A percentile compares a stretch with the other conserved stretches of the same genome.
Conservation (phyloP, 2,113 vertebrate genomes). For the Oncorhynchus gorbuscha region DNA sequence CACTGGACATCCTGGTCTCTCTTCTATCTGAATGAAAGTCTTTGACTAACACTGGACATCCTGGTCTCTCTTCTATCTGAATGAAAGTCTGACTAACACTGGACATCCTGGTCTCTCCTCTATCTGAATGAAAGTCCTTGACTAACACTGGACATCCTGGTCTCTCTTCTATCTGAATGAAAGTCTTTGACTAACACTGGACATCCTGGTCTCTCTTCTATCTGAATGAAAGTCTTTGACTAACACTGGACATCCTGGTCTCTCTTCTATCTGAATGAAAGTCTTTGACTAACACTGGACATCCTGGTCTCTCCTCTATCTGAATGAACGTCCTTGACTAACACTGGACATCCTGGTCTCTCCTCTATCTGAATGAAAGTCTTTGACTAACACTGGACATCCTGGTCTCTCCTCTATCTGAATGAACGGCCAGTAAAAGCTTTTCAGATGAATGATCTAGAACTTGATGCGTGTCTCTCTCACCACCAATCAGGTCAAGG, state of each 20-base stretch:
- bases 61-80: too few relatives aligned
- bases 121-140: background rate
- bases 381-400: background rate
- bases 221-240: background rate
- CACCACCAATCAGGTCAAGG: constrained; percentile 39
- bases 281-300: background rate
- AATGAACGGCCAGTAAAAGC: constrained; percentile 35
- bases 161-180: background rate
- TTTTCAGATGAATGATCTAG: constrained; percentile 57
- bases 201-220: background rate
- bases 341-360: background rate
- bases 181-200: background rate
- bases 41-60: background rate
- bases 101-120: too few relatives aligned
- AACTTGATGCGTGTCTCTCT: background rate
- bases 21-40: background rate
- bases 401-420: too few relatives aligned
- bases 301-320: too few relatives aligned
- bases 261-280: background rate
- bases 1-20: background rate
- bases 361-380: background rate
- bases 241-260: background rate
- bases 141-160: background rate
- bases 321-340: background rate
- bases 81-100: background rate